Conservation (phyloP, 2,888 invertebrate genomes). For the Hirtodrosophila cameraria region DNA sequence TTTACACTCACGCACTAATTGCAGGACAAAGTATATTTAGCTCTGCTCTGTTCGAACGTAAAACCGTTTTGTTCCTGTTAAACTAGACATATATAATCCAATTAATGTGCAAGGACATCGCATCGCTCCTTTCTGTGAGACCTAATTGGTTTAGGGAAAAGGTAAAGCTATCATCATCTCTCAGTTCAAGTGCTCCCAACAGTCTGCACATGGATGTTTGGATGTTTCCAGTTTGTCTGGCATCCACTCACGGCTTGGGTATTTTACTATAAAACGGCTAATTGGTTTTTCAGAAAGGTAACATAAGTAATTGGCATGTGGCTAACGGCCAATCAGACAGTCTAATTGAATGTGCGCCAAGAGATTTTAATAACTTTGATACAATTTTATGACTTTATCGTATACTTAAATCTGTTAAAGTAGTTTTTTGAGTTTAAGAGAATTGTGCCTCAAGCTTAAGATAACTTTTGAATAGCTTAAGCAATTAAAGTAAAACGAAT, state of each 20-base stretch:
- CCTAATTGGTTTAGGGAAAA: slow-evolving; percentile 64
- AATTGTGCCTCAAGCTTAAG: too few relatives aligned
- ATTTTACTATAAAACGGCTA: slow-evolving; percentile 57
- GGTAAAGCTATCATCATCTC: slow-evolving; percentile 41
- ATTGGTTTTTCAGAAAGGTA: slow-evolving; percentile 68
- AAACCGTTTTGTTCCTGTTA: slow-evolving; percentile 61
- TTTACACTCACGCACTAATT: slow-evolving; percentile 17
- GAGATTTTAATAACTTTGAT: slow-evolving; percentile 27
- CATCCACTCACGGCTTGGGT: slow-evolving; percentile 33
- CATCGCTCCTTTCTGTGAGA: slow-evolving; percentile 57
- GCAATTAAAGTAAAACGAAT: too few relatives aligned
- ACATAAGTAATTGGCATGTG: slow-evolving; percentile 70
- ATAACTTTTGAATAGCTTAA: too few relatives aligned
- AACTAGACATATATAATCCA: slow-evolving; percentile 73
- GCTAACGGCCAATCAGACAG: slow-evolving; percentile 54
- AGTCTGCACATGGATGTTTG: slow-evolving; percentile 48
- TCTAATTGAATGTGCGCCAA: slow-evolving; percentile 62
- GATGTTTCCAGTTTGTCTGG: slow-evolving; percentile 59
- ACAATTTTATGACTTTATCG: slow-evolving; percentile 5
- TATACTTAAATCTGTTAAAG: too few relatives aligned
- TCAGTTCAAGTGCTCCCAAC: slow-evolving; percentile 31
- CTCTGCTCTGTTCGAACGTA: slow-evolving; percentile 18
- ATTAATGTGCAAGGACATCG: slow-evolving; percentile 69
- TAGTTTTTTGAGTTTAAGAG: too few relatives aligned
- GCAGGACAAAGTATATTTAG: slow-evolving; percentile 29